Evolutionary conservation across 2,888 invertebrate species (phyloP), one percentile per base, ranked within the genome.

Genomic region (Dasysyrphus albostriatus): DNA sequence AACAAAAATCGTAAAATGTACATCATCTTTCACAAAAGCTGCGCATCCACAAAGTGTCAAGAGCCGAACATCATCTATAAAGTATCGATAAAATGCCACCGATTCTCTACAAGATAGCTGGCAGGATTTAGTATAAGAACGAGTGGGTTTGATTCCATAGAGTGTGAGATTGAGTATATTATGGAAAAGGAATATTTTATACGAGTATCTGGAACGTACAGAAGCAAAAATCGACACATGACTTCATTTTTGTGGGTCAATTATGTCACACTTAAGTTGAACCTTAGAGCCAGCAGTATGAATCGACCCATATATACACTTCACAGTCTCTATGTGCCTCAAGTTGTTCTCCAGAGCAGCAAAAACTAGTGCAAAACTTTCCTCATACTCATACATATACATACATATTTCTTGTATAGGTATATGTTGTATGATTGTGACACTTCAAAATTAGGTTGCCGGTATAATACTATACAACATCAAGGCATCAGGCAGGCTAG

Each of bases 401-500:
- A 24, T 24, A 24, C 24, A 24, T 24, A 19, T 44, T 47, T 74
- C 42, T 54, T 54, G 16, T 65, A 5, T 63, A 58, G 44, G 9
- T 10, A 6, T 65, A 10, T 44, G 65, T 78, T 44, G 65, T 78
- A 78, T 54, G 77, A 83, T 72, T 87, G 87, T 78, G 87, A 79
- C 75, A 83, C 87, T 87, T 87, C 63, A 75, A 78, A 83, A 82
- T 87, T 87, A 83, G 87, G 87, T 87, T 83, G 72, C 65, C 83
- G 37, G 37, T 69, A 14, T 72, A 78, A 72, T 58, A 10, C 6
- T 32, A 19, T 16, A 47, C 59, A 61, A 32, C 56, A 47, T 34
- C 63, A 47, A 44, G 32, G 63, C 63, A 65, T 32, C 29, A 47
- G 19, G 65, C 65, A 47, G 44, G 65, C 65, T 47, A 65, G 44